These are phyloP conservation scores for Philhelius pedissequus DNA, from an alignment of 2,888 invertebrate genomes.

Conservation along the genomic window DNA sequence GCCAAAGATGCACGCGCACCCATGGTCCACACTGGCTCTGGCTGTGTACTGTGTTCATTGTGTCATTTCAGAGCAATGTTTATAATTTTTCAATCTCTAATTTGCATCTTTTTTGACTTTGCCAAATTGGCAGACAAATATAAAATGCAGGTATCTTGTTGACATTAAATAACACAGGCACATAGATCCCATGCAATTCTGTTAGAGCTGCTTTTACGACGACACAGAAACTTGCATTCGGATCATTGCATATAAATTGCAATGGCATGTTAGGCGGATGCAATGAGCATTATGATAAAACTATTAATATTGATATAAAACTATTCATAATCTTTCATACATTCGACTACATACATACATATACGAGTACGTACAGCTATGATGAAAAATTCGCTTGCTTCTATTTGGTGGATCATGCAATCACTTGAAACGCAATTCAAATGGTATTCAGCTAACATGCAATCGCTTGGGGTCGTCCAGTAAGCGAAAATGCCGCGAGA, in stretches of 20 bases:
- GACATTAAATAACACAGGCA: slow-evolving; percentile 26
- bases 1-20: slow-evolving; percentile 48
- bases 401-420: slow-evolving; percentile 49
- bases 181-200: neutral
- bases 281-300: slow-evolving; percentile 39
- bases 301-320: slow-evolving; percentile 22
- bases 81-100: slow-evolving; percentile 13
- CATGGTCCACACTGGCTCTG: slow-evolving; percentile 6
- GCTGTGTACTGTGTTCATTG: too few relatives aligned
- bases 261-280: slow-evolving; percentile 27
- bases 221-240: slow-evolving; percentile 26
- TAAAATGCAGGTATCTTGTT: slow-evolving; percentile 30
- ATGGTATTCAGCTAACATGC: slow-evolving; percentile 12
- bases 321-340: too few relatives aligned
- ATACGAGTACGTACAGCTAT: too few relatives aligned
- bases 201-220: too few relatives aligned
- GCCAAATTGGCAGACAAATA: slow-evolving; percentile 62
- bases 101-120: slow-evolving; percentile 20
- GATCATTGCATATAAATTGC: slow-evolving; percentile 12
- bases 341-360: neutral
- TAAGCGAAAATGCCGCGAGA: slow-evolving; percentile 15
- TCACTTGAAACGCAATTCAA: slow-evolving; percentile 49
- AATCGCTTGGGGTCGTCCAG: slow-evolving; percentile 36
- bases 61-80: slow-evolving; percentile 1
- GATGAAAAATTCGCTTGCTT: slow-evolving; percentile 28